Conservation (phyloP, 2,113 vertebrate species). For the Cryptotis parvus region DNA sequence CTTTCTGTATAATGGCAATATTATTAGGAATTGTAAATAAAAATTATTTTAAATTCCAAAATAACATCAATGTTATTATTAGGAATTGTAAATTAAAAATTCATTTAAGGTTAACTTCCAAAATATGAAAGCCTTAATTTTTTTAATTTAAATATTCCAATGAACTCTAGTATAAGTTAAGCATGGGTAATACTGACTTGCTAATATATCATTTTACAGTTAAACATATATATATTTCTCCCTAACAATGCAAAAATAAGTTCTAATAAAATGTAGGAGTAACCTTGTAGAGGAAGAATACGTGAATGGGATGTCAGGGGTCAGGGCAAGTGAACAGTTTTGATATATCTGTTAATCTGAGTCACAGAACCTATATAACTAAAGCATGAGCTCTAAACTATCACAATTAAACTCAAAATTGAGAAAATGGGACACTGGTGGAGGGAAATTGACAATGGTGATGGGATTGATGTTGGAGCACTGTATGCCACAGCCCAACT, state of each 20-base stretch:
- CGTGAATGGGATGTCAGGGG: too few relatives aligned
- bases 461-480: too few relatives aligned
- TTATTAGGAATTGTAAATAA: not conserved
- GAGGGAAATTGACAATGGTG: too few relatives aligned
- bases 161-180: not conserved
- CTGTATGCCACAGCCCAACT: too few relatives aligned
- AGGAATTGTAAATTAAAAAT: not conserved
- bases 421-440: too few relatives aligned
- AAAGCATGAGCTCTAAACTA: too few relatives aligned
- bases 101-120: not conserved
- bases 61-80: not conserved
- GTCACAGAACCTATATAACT: too few relatives aligned
- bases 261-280: not conserved
- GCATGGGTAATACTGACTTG: too few relatives aligned
- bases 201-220: conserved; percentile 30
- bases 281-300: too few relatives aligned
- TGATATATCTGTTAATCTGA: too few relatives aligned
- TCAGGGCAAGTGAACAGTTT: too few relatives aligned
- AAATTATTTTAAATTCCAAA: not conserved
- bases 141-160: not conserved
- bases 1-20: not conserved
- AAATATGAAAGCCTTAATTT: not conserved
- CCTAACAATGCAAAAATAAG: not conserved
- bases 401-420: too few relatives aligned
- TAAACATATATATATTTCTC: not conserved